phyloP scores from a whole-genome alignment of 2,888 invertebrate species.

The Rhagium mordax region DNA sequence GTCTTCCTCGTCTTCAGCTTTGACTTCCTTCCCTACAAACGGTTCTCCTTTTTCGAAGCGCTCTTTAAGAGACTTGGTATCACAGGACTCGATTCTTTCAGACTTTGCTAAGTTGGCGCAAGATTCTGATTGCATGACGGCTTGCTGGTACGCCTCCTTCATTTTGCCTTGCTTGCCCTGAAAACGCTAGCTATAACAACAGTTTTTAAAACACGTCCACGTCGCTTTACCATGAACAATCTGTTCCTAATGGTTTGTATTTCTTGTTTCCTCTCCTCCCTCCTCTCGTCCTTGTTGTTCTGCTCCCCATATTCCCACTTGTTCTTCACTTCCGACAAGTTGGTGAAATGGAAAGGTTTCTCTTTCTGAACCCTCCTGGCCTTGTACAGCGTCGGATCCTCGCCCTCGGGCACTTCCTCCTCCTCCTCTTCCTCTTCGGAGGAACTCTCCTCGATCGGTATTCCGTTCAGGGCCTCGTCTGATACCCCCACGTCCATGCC shows the following conservation, averaged over 20 bases:
- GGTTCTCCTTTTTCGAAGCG: conserved; percentile 87
- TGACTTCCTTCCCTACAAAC: conserved; percentile 73
- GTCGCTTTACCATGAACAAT: conserved; percentile 81
- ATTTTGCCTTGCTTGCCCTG: conserved; percentile 91
- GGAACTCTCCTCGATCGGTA: conserved; percentile 80
- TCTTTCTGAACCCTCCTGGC: conserved; percentile 77
- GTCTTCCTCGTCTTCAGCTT: conserved; percentile 77
- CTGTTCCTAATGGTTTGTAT: conserved; percentile 89
- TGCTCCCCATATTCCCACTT: conserved; percentile 83
- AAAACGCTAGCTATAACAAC: conserved; percentile 17
- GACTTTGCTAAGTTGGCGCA: conserved; percentile 71
- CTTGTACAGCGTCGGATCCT: conserved; percentile 69
- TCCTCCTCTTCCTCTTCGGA: conserved; percentile 79
- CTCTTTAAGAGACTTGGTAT: conserved; percentile 74
- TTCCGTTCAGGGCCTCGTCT: conserved; percentile 83
- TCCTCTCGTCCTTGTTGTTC: conserved; percentile 76
- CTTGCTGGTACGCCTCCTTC: conserved; percentile 94
- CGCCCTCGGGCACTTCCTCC: conserved; percentile 71
- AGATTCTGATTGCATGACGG: conserved; percentile 84
- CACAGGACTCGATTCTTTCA: conserved; percentile 73
- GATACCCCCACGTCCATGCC: conserved; percentile 87
- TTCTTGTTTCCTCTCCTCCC: conserved; percentile 90
- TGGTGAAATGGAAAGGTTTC: conserved; percentile 84
- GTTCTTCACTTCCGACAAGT: conserved; percentile 88
- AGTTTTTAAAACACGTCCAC: background rate